Percentiles rank a stretch among this genome's conserved stretches.
These are phyloP conservation scores for zebrafish (Danio rerio) DNA, from an alignment of 2,113 vertebrate species.

Conservation along the genomic window DNA sequence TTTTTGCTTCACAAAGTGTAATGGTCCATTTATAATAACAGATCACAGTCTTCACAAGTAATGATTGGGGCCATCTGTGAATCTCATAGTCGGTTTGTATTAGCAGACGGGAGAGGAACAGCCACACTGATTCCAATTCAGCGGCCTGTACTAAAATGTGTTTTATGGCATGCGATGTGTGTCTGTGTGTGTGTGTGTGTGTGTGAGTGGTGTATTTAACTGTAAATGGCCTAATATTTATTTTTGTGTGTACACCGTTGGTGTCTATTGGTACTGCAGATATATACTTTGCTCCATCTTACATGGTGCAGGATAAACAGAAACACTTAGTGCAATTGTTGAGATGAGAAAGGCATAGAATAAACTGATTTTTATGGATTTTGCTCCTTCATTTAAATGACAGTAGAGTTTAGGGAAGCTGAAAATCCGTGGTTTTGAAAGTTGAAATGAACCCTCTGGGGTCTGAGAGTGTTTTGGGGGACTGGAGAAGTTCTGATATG, in stretches of 20 bases:
- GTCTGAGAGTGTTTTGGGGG: no score
- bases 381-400: no score
- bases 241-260: background rate
- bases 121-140: constrained; percentile 43
- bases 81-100: constrained; percentile 62
- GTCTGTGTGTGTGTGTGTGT: background rate
- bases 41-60: constrained; percentile 69
- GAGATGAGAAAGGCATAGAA: background rate
- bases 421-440: no score
- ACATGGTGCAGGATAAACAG: no score
- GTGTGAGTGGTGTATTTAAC: background rate
- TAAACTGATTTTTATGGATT: no score
- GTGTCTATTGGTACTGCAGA: no score
- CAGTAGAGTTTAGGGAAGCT: no score
- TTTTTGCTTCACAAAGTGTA: constrained; percentile 60
- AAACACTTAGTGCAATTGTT: background rate
- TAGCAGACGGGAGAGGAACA: constrained; percentile 61
- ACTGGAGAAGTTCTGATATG: no score
- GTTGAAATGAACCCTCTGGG: no score
- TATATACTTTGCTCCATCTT: no score
- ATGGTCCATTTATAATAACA: constrained; percentile 70
- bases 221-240: background rate
- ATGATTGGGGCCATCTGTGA: constrained; percentile 70
- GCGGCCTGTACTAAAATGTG: constrained; percentile 34
- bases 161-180: constrained; percentile 19